Percentiles rank a stretch among this genome's conserved stretches.
These are phyloP conservation scores for Pseudomyrmex concolor DNA, from an alignment of 1,140 invertebrate genomes.

Conservation along the genomic window DNA sequence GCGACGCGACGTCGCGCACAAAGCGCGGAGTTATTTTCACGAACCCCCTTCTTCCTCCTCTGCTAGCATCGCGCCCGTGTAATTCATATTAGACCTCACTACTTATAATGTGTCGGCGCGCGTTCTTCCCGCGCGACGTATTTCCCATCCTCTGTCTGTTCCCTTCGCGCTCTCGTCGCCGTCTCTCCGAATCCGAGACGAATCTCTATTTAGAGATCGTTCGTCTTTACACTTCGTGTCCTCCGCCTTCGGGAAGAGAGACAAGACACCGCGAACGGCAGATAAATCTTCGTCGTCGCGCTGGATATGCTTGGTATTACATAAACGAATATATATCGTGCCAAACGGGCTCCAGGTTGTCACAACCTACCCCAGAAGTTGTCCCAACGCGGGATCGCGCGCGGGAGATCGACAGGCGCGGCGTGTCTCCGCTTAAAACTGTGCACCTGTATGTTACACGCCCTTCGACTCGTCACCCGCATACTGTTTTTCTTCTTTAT, in stretches of 20 bases:
- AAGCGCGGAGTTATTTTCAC: conserved; percentile 81
- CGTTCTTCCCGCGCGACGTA: not conserved
- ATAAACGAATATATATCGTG: conserved; percentile 62
- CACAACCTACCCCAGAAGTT: conserved; percentile 39
- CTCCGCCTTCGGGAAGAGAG: not conserved
- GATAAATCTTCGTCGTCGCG: conserved; percentile 56
- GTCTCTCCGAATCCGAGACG: conserved; percentile 37
- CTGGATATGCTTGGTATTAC: conserved; percentile 55
- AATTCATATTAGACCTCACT: conserved; percentile 76
- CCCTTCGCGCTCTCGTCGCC: conserved; percentile 15
- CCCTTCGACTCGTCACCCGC: conserved; percentile 18
- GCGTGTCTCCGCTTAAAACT: conserved; percentile 23
- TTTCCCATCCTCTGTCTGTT: not conserved
- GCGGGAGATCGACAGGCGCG: conserved; percentile 8
- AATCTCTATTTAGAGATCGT: conserved; percentile 57
- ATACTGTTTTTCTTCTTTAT: conserved; percentile 45
- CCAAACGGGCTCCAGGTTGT: conserved; percentile 46
- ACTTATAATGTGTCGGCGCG: conserved; percentile 65
- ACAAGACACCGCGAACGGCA: conserved; percentile 54
- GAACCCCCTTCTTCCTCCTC: conserved; percentile 17
- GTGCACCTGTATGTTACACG: conserved; percentile 50
- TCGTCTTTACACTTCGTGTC: not conserved
- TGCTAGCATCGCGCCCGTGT: conserved; percentile 71
- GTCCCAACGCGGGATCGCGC: not conserved
- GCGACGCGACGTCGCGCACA: conserved; percentile 78